Conservation (phyloP, 2,888 invertebrate species). For the Phlogophora meticulosa region DNA sequence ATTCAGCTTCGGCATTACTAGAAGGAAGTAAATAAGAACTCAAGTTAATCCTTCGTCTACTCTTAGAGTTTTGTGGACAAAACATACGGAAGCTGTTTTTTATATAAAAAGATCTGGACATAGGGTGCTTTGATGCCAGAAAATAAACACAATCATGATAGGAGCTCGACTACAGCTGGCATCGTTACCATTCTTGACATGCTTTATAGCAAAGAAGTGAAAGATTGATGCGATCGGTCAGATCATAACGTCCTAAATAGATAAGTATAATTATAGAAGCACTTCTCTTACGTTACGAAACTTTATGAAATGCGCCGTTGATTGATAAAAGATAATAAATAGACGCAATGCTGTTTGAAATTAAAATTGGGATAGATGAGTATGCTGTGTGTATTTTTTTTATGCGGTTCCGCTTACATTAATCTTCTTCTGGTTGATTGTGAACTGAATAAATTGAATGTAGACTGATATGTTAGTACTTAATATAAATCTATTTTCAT, state of each 20-base stretch:
- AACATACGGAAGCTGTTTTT: too few relatives aligned
- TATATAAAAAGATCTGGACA: background rate
- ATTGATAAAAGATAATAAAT: conserved; percentile 60
- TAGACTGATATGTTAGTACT: background rate
- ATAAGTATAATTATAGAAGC: conserved; percentile 64
- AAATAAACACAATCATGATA: background rate
- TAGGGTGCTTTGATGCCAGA: background rate
- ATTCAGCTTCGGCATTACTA: too few relatives aligned
- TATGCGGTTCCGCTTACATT: conserved; percentile 24
- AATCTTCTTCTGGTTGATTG: background rate
- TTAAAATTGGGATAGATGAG: conserved; percentile 25
- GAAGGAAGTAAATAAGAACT: too few relatives aligned
- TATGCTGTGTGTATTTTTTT: conserved; percentile 10
- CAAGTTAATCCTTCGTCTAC: too few relatives aligned
- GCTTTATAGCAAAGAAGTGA: conserved; percentile 43
- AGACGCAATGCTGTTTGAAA: conserved; percentile 35
- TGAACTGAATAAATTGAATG: conserved; percentile 1
- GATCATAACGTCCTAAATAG: conserved; percentile 42
- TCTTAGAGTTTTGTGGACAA: too few relatives aligned
- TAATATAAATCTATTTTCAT: too few relatives aligned
- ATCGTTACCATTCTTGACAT: conserved; percentile 15
- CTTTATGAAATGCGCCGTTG: conserved; percentile 53
- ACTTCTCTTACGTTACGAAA: conserved; percentile 53
- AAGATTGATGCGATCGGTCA: conserved; percentile 57
- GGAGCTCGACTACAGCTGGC: background rate